A percentile compares a stretch with the other conserved stretches of the same genome.
These are phyloP conservation scores for Crocuta crocuta DNA, from an alignment of 2,113 vertebrate species.

Conservation along the genomic window DNA sequence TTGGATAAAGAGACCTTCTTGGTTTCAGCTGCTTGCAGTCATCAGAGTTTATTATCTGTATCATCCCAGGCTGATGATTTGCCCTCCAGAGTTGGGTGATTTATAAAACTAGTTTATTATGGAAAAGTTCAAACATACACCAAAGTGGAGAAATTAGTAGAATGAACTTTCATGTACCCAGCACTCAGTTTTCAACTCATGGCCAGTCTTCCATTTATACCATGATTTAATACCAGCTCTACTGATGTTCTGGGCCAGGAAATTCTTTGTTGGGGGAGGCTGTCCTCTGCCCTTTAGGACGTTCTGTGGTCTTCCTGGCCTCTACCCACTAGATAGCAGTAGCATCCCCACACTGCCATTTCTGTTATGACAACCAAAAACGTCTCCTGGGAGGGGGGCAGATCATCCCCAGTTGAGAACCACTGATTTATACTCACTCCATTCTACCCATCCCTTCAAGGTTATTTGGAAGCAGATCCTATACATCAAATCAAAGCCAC, in stretches of 20 bases:
- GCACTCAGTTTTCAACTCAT: background rate
- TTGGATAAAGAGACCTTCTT: background rate
- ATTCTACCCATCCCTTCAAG: background rate
- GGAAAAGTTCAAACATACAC: background rate
- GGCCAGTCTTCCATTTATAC: background rate
- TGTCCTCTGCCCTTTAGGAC: background rate
- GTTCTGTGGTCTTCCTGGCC: background rate
- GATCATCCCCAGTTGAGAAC: background rate
- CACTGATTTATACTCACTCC: background rate
- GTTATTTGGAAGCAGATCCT: background rate
- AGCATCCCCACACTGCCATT: rapidly evolving
- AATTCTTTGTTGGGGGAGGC: background rate
- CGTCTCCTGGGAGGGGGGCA: background rate
- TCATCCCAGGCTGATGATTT: background rate
- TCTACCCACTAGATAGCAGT: background rate
- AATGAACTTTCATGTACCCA: background rate
- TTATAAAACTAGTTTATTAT: background rate
- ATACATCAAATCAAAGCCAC: background rate
- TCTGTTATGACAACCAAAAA: background rate
- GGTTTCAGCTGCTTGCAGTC: background rate
- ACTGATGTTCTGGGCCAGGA: background rate
- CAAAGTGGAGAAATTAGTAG: background rate
- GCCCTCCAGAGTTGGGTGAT: background rate
- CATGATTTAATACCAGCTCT: background rate
- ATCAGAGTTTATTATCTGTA: background rate